phyloP scores from a whole-genome alignment of 2,797 vertebrate genomes.

The Sandelia bainsii region DNA sequence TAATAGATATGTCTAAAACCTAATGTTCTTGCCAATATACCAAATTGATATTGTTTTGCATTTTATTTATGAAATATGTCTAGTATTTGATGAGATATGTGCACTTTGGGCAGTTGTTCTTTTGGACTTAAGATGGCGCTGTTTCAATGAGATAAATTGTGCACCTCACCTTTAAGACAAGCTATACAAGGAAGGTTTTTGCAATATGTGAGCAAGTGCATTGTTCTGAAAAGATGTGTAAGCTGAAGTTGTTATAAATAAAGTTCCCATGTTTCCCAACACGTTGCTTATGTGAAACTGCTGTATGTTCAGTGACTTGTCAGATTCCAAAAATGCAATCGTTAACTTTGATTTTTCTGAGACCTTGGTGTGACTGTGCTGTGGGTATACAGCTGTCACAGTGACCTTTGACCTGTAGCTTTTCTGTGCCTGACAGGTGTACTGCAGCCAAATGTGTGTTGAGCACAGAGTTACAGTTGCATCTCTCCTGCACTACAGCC shows the following conservation, averaged over 20 bases:
- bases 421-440: slow-evolving; percentile 46
- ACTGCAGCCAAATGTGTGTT: slow-evolving; percentile 12
- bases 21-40: slow-evolving; percentile 42
- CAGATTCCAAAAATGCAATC: background rate
- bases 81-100: background rate
- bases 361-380: slow-evolving; percentile 23
- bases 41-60: slow-evolving; percentile 13
- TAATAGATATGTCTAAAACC: slow-evolving; percentile 11
- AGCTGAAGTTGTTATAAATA: slow-evolving; percentile 9
- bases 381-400: slow-evolving; percentile 63
- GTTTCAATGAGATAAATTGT: slow-evolving; percentile 47
- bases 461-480: slow-evolving; percentile 18
- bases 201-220: slow-evolving; percentile 11
- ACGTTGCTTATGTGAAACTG: background rate
- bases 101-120: slow-evolving; percentile 23
- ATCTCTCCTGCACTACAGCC: background rate
- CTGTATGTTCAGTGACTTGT: background rate
- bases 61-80: background rate
- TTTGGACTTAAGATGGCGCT: slow-evolving; percentile 67
- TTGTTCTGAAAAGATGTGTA: slow-evolving; percentile 4
- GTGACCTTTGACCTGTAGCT: slow-evolving; percentile 45
- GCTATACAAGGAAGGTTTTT: background rate
- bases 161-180: background rate
- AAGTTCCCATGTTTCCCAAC: slow-evolving; percentile 14
- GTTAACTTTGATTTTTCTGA: background rate